Evolutionary conservation across 1,140 invertebrate genomes (phyloP).

Genomic region (Odontomachus brunneus): DNA sequence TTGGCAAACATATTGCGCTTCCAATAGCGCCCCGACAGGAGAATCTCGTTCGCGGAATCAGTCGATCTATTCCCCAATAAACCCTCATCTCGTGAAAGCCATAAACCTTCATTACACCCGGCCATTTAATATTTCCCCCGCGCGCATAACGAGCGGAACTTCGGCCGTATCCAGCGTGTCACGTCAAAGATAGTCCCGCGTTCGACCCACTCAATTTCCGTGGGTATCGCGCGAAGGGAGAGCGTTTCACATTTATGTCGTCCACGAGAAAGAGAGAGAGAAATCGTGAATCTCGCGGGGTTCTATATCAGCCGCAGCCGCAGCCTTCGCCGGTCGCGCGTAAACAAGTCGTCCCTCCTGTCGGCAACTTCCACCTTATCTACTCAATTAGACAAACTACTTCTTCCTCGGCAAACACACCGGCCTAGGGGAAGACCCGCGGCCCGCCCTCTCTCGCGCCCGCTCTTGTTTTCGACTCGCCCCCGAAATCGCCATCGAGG

Average conservation of each 20-base stretch:
- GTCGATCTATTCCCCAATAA: constrained; percentile 40
- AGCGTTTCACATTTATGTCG: background rate
- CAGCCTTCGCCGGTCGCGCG: constrained; percentile 62
- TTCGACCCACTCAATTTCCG: constrained; percentile 38
- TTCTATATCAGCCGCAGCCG: constrained; percentile 25
- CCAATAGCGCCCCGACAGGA: constrained; percentile 20
- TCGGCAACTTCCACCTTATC: constrained; percentile 72
- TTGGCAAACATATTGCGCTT: constrained; percentile 7
- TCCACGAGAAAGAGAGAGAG: too few species aligned
- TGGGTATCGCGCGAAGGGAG: background rate
- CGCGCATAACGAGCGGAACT: constrained; percentile 37
- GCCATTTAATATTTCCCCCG: constrained; percentile 49
- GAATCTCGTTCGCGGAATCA: constrained; percentile 57
- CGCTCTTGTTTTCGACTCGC: constrained; percentile 33
- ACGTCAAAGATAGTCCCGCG: constrained; percentile 13
- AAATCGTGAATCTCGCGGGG: constrained; percentile 2
- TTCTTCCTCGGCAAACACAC: constrained; percentile 64
- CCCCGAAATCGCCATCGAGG: constrained; percentile 20
- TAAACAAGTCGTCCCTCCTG: constrained; percentile 74
- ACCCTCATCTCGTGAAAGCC: constrained; percentile 32
- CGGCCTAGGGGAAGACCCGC: background rate
- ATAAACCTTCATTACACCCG: constrained; percentile 54
- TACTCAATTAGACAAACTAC: constrained; percentile 76
- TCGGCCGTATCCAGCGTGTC: background rate
- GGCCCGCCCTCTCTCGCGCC: constrained; percentile 4